Percentiles rank a stretch among this genome's conserved stretches.
phyloP scores from a whole-genome alignment of 2,888 invertebrate species.

The Antitype chi region DNA sequence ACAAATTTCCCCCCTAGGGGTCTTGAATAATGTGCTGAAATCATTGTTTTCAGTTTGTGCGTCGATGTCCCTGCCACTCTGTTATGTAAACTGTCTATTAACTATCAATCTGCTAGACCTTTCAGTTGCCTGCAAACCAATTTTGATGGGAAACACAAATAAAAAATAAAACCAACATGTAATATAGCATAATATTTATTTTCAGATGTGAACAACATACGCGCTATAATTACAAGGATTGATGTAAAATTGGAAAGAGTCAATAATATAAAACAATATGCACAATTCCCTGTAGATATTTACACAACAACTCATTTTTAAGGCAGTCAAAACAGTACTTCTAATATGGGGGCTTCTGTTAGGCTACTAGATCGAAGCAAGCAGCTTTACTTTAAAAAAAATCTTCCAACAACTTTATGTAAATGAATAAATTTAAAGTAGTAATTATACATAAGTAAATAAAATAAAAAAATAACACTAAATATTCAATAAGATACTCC shows the following conservation, averaged over 20 bases:
- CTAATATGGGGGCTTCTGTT: constrained; percentile 52
- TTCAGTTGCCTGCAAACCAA: neutral
- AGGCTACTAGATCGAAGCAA: constrained; percentile 52
- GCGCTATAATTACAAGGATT: constrained; percentile 76
- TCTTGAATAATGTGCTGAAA: no score
- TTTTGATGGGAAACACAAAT: neutral
- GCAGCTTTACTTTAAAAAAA: constrained; percentile 3
- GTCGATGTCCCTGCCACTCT: no score
- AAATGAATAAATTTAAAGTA: neutral
- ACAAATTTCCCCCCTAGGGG: no score
- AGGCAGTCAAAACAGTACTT: constrained; percentile 68
- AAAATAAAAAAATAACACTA: neutral
- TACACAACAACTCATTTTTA: constrained; percentile 78
- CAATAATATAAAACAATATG: constrained; percentile 79
- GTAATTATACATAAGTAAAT: no score
- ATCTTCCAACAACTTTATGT: neutral
- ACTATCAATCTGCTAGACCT: neutral
- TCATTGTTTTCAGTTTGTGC: no score
- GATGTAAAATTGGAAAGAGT: constrained; percentile 74
- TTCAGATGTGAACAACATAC: constrained; percentile 77
- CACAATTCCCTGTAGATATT: constrained; percentile 85
- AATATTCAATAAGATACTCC: neutral
- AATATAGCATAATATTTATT: constrained; percentile 80
- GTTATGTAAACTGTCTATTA: neutral
- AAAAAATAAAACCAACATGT: constrained; percentile 60